Evolutionary conservation across 2,888 invertebrate genomes (phyloP), one percentile per base, ranked within the genome.

Genomic region (Metopia argyrocephala): DNA sequence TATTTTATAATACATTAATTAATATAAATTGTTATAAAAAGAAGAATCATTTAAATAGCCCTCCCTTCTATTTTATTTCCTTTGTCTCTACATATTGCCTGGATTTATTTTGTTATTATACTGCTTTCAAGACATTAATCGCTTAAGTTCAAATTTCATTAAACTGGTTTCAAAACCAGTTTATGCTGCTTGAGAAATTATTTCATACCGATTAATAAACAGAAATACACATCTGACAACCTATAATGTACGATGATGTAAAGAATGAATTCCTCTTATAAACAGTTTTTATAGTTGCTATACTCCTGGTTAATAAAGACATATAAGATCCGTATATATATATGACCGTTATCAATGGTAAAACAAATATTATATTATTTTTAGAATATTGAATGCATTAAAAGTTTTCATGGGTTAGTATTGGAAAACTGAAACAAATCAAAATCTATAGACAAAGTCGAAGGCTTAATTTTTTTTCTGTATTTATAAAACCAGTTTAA

Each of bases 281-380:
- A n/a, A n/a, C n/a, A n/a, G 15, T 12, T 9, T 15, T 38, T 38
- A 38, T 15, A 38, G 15, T 9, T 38, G 15, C 12, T 12, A 9
- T 3, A 38, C 38, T 38, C 38, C 15, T 15, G 38, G 38, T 4
- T 12, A 38, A 38, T 38, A 15, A 12, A 54, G 38, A 20, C 54
- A 23, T 21, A 38, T 18, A 62, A 52, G 50, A 65, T 31, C 25
- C 52, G 31, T 38, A 38, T 38, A 38, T 3, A 71, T 78, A 73
- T 69, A 20, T 84, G 83, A 82, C 83, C 84, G 84, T 87, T 87
- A 88, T 88, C 88, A 86, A n/a, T 46, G 18, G 31, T 54, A 62
- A 74, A 61, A 68, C 20, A 27, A 66, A 23, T 57, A 31, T 27
- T 12, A 21, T 50, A 50, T 48, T 61, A 52, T 64, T 61, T 28